Evolutionary conservation across 1,140 invertebrate genomes (phyloP).

Genomic region (Pissodes strobi): DNA sequence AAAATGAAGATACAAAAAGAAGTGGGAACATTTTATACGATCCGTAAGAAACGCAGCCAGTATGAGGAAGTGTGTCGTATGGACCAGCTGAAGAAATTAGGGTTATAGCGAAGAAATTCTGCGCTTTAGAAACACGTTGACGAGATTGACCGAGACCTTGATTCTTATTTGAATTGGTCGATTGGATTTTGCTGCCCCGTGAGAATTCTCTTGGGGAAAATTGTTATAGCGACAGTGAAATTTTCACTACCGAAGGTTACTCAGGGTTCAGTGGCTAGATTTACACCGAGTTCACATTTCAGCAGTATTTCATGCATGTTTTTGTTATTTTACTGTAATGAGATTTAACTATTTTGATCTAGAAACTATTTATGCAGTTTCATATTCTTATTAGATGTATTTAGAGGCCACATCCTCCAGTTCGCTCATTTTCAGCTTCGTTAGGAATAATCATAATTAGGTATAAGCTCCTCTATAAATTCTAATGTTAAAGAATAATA

Average conservation of each 20-base stretch:
- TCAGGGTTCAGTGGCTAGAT: constrained; percentile 11
- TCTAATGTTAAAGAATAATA: too few relatives aligned
- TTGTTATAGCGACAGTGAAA: constrained; percentile 37
- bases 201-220: constrained; percentile 29
- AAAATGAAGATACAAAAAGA: constrained; percentile 49
- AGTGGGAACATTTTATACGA: constrained; percentile 54
- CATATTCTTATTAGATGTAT: too few relatives aligned
- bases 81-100: constrained; percentile 55
- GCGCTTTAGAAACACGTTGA: constrained; percentile 1
- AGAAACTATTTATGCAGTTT: too few relatives aligned
- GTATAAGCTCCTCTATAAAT: too few relatives aligned
- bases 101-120: constrained; percentile 42
- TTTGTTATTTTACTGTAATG: not conserved
- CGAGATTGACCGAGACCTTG: constrained; percentile 28
- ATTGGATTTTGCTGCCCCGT: constrained; percentile 33
- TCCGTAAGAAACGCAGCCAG: constrained; percentile 28
- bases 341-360: too few relatives aligned
- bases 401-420: too few relatives aligned
- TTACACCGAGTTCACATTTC: too few relatives aligned
- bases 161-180: constrained; percentile 25
- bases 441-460: too few relatives aligned
- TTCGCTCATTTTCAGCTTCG: too few relatives aligned
- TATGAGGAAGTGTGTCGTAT: constrained; percentile 52
- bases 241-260: constrained; percentile 23
- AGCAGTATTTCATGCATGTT: too few relatives aligned